Base-by-base conservation (phyloP, 1,140 invertebrate genomes). In the Penaeus japonicus region DNA sequence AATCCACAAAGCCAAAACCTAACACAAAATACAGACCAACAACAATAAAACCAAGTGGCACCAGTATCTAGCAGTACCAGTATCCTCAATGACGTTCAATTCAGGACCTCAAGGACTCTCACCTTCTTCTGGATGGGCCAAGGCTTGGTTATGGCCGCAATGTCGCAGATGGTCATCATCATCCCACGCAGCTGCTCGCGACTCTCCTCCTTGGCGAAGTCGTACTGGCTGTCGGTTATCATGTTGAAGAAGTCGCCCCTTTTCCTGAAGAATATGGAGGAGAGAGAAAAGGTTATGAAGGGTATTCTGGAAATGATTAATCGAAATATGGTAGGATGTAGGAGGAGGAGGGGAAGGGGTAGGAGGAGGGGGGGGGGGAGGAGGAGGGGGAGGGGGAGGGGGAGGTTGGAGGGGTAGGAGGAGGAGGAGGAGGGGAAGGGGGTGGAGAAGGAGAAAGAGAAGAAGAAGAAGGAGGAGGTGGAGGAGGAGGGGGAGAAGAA, bases 101-200 rank as follows among this genome's bases (percentile, higher is more conserved):
- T n/a, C n/a, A n/a, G n/a, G n/a, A n/a, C n/a, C n/a, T n/a, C n/a
- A n/a, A n/a, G n/a, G n/a, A n/a, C n/a, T n/a, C 84, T 65, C 55
- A 88, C 90, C 81, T 96, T 94, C 91, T 97, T 96, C 93, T 99
- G 98, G 84, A 98, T 95, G 54, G 97, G 95, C 98, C 98, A 99
- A 0, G 98, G 97, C 93, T 99, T 99, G 30, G 97, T 97, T 90
- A 98, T 99, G 87, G 98, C 98, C 75, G 97, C 97, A 70, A 99
- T 94, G 94, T 99, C 98, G 93, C 97, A 99, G 53, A 97, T 97
- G 62, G 98, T 99, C 98, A 99, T 99, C 92, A 98, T 94, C 97
- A 99, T 99, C 4, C 96, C 97, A 59, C 97, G 94, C 20, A 97
- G 93, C 81, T 97, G 92, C 73, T 96, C 96, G 75, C 96, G 94